A percentile compares a stretch with the other conserved stretches of the same genome.
Evolutionary conservation across 2,888 invertebrate species (phyloP).

Genomic region (Euspilapteryx auroguttella): DNA sequence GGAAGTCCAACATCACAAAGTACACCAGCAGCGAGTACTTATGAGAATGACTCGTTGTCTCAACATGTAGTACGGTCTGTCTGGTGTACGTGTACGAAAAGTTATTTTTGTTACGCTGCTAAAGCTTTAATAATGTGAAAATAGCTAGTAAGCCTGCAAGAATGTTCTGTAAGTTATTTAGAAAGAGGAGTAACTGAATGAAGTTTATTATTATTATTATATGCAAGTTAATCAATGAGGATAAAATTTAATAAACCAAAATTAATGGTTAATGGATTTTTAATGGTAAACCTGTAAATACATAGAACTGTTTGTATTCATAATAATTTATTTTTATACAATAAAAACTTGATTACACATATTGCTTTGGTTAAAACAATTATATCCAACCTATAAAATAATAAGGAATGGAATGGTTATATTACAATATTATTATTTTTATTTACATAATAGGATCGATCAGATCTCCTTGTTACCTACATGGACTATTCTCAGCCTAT

Average conservation of each 20-base stretch:
- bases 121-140: conserved; percentile 56
- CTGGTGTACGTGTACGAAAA: conserved; percentile 23
- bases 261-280: conserved; percentile 22
- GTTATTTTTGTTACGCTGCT: conserved; percentile 54
- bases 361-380: too few species aligned
- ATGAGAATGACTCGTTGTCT: too few species aligned
- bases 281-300: background rate
- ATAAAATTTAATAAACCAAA: conserved; percentile 53
- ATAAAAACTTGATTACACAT: too few species aligned
- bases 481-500: too few species aligned
- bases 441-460: too few species aligned
- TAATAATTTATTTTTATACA: too few species aligned
- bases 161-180: conserved; percentile 54
- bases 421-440: too few species aligned
- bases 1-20: conserved; percentile 66
- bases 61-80: background rate
- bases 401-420: too few species aligned
- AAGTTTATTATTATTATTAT: conserved; percentile 52
- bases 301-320: too few species aligned
- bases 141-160: conserved; percentile 49
- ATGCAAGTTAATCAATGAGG: conserved; percentile 48
- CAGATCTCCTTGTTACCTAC: too few species aligned
- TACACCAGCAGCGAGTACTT: conserved; percentile 70
- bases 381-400: too few species aligned
- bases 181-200: conserved; percentile 27